These are phyloP conservation scores for Selenia dentaria DNA, from an alignment of 2,888 invertebrate genomes.

Conservation along the genomic window DNA sequence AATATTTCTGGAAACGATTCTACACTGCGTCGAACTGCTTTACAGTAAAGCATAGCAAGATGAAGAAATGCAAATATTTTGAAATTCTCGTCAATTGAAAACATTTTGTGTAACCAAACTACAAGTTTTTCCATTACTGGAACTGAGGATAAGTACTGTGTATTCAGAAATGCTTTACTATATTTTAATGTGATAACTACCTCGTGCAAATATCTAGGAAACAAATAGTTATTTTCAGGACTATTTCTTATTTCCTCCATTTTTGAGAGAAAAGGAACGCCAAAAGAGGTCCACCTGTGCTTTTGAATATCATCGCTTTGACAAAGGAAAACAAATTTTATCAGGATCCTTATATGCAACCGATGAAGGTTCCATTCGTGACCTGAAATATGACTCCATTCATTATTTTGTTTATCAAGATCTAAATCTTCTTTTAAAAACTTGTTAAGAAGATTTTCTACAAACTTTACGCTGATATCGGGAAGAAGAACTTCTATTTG, in stretches of 20 bases:
- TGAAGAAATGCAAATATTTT: slow-evolving; percentile 43
- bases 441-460: slow-evolving; percentile 35
- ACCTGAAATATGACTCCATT: background rate
- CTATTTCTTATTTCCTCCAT: slow-evolving; percentile 26
- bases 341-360: slow-evolving; percentile 43
- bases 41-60: slow-evolving; percentile 53
- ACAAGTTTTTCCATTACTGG: slow-evolving; percentile 46
- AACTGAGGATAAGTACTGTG: slow-evolving; percentile 40
- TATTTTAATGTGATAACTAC: slow-evolving; percentile 46
- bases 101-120: slow-evolving; percentile 38
- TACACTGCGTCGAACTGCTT: slow-evolving; percentile 45
- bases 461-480: slow-evolving; percentile 36
- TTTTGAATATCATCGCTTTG: slow-evolving; percentile 38
- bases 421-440: slow-evolving; percentile 37
- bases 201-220: slow-evolving; percentile 24
- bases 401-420: slow-evolving; percentile 16
- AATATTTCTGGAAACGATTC: slow-evolving; percentile 45
- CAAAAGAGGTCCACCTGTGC: slow-evolving; percentile 38
- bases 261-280: slow-evolving; percentile 41
- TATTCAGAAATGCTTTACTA: slow-evolving; percentile 45
- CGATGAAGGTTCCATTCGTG: slow-evolving; percentile 8
- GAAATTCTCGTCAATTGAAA: slow-evolving; percentile 46
- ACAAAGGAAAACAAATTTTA: slow-evolving; percentile 49
- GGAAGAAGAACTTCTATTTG: slow-evolving; percentile 40
- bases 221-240: slow-evolving; percentile 4